A percentile compares a stretch with the other conserved stretches of the same genome.
phyloP scores from a whole-genome alignment of 2,888 invertebrate species.

The Hipparchia sbordonii region DNA sequence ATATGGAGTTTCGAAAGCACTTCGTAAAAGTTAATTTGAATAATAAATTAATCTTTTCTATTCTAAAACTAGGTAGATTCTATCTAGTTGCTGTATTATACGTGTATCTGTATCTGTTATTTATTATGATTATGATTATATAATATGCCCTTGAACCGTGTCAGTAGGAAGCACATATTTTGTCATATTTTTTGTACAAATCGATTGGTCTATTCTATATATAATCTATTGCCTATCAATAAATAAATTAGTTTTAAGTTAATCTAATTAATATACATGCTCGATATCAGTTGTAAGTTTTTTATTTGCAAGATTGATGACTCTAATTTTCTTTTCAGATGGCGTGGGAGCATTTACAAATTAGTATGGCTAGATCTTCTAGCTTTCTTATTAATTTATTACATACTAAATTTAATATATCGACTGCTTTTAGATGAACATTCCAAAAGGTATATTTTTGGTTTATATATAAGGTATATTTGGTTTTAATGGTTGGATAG shows the following conservation, averaged over 20 bases:
- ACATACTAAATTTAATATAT: conserved; percentile 90
- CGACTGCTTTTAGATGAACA: conserved; percentile 85
- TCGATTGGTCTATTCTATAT: too few species aligned
- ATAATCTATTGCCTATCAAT: too few species aligned
- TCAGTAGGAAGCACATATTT: too few species aligned
- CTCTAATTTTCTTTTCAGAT: conserved; percentile 84
- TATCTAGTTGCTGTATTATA: too few species aligned
- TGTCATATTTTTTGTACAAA: too few species aligned
- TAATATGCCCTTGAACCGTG: too few species aligned
- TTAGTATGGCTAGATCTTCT: conserved; percentile 95
- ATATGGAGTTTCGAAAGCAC: too few species aligned
- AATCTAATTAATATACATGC: neutral
- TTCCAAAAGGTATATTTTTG: conserved; percentile 85
- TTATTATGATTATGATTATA: too few species aligned
- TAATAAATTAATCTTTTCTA: too few species aligned
- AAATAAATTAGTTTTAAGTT: neutral
- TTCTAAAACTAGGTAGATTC: too few species aligned
- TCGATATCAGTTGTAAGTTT: neutral
- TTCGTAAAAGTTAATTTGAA: too few species aligned
- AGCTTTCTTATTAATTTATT: conserved; percentile 90
- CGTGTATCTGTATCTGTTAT: too few species aligned
- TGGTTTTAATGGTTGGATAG: neutral
- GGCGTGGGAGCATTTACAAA: conserved; percentile 98
- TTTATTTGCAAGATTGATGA: neutral
- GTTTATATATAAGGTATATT: conserved; percentile 29